Evolutionary conservation across 2,113 vertebrate species (phyloP), one percentile per base, ranked within the genome.

Genomic region (Manacus vitellinus): DNA sequence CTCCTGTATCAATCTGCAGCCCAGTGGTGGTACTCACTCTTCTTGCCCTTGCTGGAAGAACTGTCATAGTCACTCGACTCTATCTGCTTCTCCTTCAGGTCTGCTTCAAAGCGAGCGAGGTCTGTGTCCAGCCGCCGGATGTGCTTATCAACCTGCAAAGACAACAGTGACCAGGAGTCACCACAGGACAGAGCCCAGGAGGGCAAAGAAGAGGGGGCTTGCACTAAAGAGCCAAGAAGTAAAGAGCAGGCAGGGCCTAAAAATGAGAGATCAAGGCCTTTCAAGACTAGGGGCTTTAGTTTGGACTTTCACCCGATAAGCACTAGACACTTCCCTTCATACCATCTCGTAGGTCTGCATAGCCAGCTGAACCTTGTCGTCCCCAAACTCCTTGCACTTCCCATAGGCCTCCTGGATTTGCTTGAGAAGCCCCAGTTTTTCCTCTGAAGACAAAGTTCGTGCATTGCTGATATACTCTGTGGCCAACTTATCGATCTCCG

Each of bases 311-410:
- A 61, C 35, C 30, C 0, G 3, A 24, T 8, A 75, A 87, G 33
- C 76, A 66, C 24, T 3, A 47, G 88, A 54, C 73, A 87, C 74
- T 86, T 95, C 84, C 89, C 93, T 95, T 94, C 98, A 95, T 97
- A 99, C 99, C 99, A 99, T 99, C 94, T 99, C 99, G 55, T 99
- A 99, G 63, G 99, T 99, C 98, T 99, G 99, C 99, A 99, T 99
- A 79, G 99, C 99, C 92, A 99, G 99, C 95, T 99, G 99, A 83
- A 99, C 99, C 95, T 99, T 99, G 97, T 99, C 99, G 35, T 99
- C 99, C 24, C 99, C 99, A 94, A 99, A 99, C 71, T 99, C 99
- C 95, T 99, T 99, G 98, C 99, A 99, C 95, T 99, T 99, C 94
- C 98, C 98, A 93, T 99, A 99, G 37, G 99, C 99, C 77, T 99